Evolutionary conservation across 2,113 vertebrate genomes (phyloP).

Genomic region (Sclerurus mexicanus): DNA sequence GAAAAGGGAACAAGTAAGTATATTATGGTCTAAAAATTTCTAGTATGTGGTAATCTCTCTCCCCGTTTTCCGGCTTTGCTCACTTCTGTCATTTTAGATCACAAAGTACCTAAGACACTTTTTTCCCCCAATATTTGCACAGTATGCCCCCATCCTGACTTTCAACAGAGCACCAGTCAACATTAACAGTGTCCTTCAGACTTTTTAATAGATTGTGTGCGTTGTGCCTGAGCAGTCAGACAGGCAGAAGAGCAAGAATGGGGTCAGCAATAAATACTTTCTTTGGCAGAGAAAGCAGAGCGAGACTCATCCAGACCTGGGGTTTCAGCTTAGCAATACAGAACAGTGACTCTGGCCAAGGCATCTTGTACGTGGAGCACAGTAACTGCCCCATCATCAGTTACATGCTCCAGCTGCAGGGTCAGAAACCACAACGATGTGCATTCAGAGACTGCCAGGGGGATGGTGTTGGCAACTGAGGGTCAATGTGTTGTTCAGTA

Average conservation of each 20-base stretch:
- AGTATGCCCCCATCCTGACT: not conserved
- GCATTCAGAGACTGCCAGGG: not conserved
- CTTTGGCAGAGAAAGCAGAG: not conserved
- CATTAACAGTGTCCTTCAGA: not conserved
- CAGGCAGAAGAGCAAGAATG: not conserved
- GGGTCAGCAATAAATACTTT: not conserved
- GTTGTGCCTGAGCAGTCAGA: not conserved
- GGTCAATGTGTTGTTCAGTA: not conserved
- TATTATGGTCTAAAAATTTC: slow-evolving; percentile 7
- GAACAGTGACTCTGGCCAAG: not conserved
- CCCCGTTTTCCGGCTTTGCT: not conserved
- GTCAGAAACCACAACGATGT: not conserved
- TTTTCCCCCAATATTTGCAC: not conserved
- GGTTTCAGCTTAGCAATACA: not conserved
- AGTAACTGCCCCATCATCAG: not conserved
- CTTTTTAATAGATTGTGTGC: not conserved
- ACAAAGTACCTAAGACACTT: not conserved
- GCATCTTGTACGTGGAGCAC: not conserved
- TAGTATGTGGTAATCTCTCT: slow-evolving; percentile 19
- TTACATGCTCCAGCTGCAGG: not conserved
- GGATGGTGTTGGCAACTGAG: not conserved
- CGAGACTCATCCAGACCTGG: not conserved
- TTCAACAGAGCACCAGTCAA: not conserved
- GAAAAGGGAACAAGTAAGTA: slow-evolving; percentile 28
- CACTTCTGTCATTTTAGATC: not conserved